These are phyloP conservation scores for Alauda arvensis DNA, from an alignment of 2,797 vertebrate genomes.

Conservation along the genomic window DNA sequence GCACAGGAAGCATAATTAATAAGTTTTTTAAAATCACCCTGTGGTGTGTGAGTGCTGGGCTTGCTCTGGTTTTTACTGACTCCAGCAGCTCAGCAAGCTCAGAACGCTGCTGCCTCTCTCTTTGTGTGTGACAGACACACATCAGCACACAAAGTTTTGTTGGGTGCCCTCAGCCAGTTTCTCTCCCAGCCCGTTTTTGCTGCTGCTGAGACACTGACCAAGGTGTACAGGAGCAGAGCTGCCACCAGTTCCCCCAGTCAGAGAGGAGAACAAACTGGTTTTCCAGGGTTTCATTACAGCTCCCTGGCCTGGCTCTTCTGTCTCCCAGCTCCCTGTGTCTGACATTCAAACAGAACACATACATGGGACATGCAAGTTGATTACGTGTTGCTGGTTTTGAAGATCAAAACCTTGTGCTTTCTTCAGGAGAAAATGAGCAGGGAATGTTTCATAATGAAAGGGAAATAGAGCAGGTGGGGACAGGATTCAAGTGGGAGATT, in stretches of 20 bases:
- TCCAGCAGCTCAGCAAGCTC: neutral
- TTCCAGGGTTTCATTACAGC: neutral
- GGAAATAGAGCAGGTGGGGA: neutral
- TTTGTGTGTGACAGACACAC: rapidly evolving
- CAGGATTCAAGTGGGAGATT: neutral
- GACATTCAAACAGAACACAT: neutral
- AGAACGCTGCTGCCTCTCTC: neutral
- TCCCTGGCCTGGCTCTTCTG: neutral
- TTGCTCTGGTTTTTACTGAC: neutral
- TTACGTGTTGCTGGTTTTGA: neutral
- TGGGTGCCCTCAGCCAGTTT: neutral
- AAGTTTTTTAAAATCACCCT: neutral
- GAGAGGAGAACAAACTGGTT: rapidly evolving
- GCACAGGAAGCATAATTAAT: neutral
- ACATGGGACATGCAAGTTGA: neutral
- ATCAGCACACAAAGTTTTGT: neutral
- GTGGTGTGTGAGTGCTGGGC: neutral
- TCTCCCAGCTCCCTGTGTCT: neutral
- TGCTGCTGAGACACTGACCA: neutral
- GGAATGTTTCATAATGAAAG: neutral
- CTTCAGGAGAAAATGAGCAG: neutral
- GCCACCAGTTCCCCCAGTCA: neutral
- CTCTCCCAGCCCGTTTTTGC: neutral
- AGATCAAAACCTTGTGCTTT: neutral
- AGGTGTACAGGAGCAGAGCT: neutral